Conservation (phyloP, 2,888 invertebrate species). For the Acrobasis suavella region DNA sequence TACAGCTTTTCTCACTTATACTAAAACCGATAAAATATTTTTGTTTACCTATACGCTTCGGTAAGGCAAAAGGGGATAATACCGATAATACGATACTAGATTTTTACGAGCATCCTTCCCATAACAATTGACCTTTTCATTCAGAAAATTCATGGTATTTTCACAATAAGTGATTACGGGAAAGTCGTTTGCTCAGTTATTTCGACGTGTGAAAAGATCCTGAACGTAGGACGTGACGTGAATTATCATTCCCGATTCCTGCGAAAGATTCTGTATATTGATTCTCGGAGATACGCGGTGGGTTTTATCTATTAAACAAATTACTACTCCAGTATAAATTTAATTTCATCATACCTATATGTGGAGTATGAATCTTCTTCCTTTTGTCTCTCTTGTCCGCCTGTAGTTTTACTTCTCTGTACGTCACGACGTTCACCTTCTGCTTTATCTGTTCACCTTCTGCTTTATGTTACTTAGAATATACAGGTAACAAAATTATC, state of each 20-base stretch:
- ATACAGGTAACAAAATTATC: too few relatives aligned
- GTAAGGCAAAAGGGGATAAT: neutral
- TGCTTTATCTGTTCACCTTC: too few relatives aligned
- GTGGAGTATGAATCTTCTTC: too few relatives aligned
- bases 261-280: neutral
- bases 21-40: neutral
- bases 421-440: too few relatives aligned
- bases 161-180: slow-evolving; percentile 5
- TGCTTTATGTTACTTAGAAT: too few relatives aligned
- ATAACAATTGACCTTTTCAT: slow-evolving; percentile 13
- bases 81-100: neutral
- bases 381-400: too few relatives aligned
- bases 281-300: neutral
- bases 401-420: too few relatives aligned
- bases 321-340: too few relatives aligned
- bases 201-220: neutral
- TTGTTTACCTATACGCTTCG: neutral
- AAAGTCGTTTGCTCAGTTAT: neutral
- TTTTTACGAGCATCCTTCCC: slow-evolving; percentile 12
- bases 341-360: too few relatives aligned
- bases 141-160: slow-evolving; percentile 10
- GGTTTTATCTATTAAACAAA: neutral
- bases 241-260: neutral
- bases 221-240: neutral
- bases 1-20: neutral